Evolutionary conservation across 1,140 invertebrate species (phyloP).

Genomic region (Spodoptera frugiperda): DNA sequence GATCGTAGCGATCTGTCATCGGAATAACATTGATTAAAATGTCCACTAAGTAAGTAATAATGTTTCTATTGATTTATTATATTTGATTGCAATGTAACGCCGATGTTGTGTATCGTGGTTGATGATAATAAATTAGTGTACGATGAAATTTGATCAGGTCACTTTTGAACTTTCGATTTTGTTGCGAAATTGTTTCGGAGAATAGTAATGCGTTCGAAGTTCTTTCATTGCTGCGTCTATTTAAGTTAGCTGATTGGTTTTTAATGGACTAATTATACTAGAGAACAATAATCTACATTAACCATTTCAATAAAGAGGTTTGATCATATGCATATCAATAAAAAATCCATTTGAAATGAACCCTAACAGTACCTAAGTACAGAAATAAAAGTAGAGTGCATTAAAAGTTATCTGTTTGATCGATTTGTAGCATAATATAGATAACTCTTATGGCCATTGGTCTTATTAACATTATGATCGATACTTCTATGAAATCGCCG

Average conservation of each 20-base stretch:
- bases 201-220: too few species aligned
- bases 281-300: too few species aligned
- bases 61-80: slow-evolving; percentile 69
- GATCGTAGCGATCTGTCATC: slow-evolving; percentile 58
- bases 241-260: too few species aligned
- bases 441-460: not conserved
- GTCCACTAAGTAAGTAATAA: slow-evolving; percentile 65
- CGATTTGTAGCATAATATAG: slow-evolving; percentile 11
- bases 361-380: too few species aligned
- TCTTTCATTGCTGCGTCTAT: too few species aligned
- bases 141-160: not conserved
- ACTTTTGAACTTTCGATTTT: slow-evolving; percentile 9
- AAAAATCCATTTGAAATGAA: too few species aligned
- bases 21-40: slow-evolving; percentile 66
- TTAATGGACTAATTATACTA: too few species aligned
- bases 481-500: not conserved
- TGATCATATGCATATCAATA: too few species aligned
- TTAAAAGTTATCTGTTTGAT: slow-evolving; percentile 6
- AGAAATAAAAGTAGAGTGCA: not conserved
- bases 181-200: not conserved
- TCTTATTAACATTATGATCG: slow-evolving; percentile 7
- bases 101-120: slow-evolving; percentile 35
- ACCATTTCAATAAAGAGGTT: too few species aligned
- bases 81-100: slow-evolving; percentile 57
- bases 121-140: slow-evolving; percentile 41